Base-by-base conservation (phyloP, 1,140 invertebrate genomes). In the Diabrotica virgifera region DNA sequence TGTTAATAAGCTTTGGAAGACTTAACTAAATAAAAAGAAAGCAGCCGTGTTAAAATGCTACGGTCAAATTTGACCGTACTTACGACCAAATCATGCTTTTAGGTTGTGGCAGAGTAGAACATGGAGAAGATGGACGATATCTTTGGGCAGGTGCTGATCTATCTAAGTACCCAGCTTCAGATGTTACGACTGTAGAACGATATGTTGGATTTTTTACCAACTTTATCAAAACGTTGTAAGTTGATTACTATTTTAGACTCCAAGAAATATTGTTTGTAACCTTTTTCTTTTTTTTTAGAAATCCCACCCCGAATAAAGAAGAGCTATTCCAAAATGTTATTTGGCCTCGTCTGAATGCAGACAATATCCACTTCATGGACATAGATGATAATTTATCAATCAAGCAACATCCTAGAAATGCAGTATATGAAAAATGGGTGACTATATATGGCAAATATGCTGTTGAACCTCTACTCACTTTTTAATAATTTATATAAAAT, bases 401-500 rank as follows among this genome's bases (percentile, higher is more conserved):
- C n/a, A n/a, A 36, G 12, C 10, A 14, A n/a, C 52, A 62, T 37
- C 59, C 59, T n/a, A 62, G 52, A 36, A 50, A 62, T 52, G 0
- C 13, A 0, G 14, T 50, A 7, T 62, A 62, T 37, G 40, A 13
- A 52, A 62, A 62, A 62, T 62, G 59, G 59, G 36, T 35, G 10
- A 10, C 52, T 10, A 12, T 53, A 6, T 62, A 62, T 35, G 10
- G 52, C 7, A n/a, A 51, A 52, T 62, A 53, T 24, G 52, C 52
- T 14, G 14, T 8, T 2, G 14, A 54, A 5, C 52, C 52, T n/a
- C 14, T 54, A 5, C 10, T 54, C 5, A 12, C 52, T 54, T 54
- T 4, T 54, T 54, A 24, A 54, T 12, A 5, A 9, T 11, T 54
- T 24, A 24, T 24, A 24, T 24, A 24, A 24, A 24, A 24, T 24